phyloP scores from a whole-genome alignment of 2,888 invertebrate genomes.

The Polyommatus icarus region DNA sequence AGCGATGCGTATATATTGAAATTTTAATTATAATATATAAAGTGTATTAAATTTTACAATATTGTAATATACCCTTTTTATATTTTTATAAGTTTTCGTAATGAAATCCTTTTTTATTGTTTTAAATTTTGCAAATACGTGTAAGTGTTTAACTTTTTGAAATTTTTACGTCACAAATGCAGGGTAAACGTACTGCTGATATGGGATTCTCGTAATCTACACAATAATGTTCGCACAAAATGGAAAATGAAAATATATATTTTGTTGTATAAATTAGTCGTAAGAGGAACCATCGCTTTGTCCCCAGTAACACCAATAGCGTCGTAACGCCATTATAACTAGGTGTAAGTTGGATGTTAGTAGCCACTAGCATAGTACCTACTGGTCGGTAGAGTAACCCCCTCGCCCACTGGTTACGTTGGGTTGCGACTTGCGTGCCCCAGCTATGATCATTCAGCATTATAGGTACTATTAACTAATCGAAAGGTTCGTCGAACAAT shows the following conservation, averaged over 20 bases:
- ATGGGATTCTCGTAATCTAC: constrained; percentile 44
- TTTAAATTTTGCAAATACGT: constrained; percentile 37
- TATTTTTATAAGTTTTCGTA: constrained; percentile 32
- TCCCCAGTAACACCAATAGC: constrained; percentile 66
- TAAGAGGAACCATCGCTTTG: constrained; percentile 53
- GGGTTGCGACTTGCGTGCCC: constrained; percentile 19
- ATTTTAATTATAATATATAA: neutral
- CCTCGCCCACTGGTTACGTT: constrained; percentile 6
- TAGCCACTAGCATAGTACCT: constrained; percentile 54
- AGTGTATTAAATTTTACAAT: constrained; percentile 29
- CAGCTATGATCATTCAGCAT: no score
- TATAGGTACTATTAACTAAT: no score
- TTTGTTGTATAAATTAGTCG: constrained; percentile 44
- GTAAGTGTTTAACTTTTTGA: constrained; percentile 54
- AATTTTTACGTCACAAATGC: constrained; percentile 61
- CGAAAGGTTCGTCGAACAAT: no score
- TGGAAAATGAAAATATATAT: constrained; percentile 43
- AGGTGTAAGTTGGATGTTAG: constrained; percentile 67
- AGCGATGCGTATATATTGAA: neutral
- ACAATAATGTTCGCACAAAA: constrained; percentile 48
- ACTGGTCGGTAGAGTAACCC: constrained; percentile 65
- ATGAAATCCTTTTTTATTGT: constrained; percentile 37
- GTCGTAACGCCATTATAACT: constrained; percentile 52
- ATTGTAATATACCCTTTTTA: constrained; percentile 33
- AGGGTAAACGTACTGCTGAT: constrained; percentile 58